Conservation (phyloP, 2,797 vertebrate genomes). For the Gobionotothen gibberifrons region DNA sequence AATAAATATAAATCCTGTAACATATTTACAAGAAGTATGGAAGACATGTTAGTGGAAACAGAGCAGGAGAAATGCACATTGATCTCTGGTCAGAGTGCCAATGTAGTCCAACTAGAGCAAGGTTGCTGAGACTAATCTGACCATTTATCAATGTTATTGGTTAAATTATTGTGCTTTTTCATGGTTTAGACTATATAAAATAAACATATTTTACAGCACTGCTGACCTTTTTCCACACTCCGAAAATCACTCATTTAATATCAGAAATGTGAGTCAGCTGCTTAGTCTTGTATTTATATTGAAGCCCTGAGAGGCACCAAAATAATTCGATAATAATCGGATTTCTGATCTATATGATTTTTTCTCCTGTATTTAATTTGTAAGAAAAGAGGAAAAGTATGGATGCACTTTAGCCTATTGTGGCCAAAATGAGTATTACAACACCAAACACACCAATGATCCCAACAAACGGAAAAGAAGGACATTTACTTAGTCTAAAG, state of each 20-base stretch:
- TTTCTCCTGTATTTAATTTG: no score
- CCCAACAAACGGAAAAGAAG: no score
- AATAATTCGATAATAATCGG: no score
- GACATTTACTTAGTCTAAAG: no score
- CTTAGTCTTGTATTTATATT: background rate
- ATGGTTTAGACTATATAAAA: background rate
- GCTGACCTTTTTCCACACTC: slow-evolving; percentile 12
- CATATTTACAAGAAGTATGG: slow-evolving; percentile 2
- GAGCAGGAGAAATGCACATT: background rate
- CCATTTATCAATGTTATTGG: slow-evolving; percentile 7
- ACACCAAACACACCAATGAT: no score
- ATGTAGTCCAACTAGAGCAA: background rate
- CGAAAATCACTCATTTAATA: background rate
- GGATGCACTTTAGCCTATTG: no score
- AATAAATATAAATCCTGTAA: background rate
- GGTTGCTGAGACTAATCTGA: slow-evolving; percentile 19
- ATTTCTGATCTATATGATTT: no score
- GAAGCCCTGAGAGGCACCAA: no score
- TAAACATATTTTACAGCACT: background rate
- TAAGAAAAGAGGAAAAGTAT: no score
- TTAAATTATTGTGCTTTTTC: slow-evolving; percentile 13
- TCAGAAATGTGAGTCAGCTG: slow-evolving; percentile 1
- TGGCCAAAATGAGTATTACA: no score
- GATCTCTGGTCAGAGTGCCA: slow-evolving; percentile 38
- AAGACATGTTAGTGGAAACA: slow-evolving; percentile 12